These are phyloP conservation scores for Ophioderma brevispina DNA, from an alignment of 35 echinoderm and acorn worm genomes.

Conservation along the genomic window DNA sequence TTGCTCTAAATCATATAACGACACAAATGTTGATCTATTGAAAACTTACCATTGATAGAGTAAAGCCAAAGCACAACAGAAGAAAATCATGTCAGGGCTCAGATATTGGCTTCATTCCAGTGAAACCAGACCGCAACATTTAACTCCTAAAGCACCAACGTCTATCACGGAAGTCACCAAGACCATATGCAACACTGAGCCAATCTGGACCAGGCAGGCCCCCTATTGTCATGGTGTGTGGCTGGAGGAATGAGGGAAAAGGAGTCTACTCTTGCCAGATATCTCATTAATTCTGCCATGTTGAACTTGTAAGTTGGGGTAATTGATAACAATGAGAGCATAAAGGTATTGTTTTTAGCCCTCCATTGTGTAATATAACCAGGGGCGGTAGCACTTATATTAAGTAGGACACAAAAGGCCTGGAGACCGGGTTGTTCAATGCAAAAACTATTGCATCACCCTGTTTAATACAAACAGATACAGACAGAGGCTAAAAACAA, in stretches of 20 bases:
- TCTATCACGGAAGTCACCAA: neutral
- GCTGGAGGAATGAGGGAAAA: constrained; percentile 48
- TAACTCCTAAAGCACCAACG: neutral
- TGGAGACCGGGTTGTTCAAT: no score
- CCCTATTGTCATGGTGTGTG: constrained; percentile 40
- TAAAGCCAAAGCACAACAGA: no score
- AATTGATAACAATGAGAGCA: neutral
- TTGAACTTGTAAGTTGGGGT: constrained; percentile 35
- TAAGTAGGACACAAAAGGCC: no score
- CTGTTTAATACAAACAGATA: no score
- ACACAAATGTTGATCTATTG: no score
- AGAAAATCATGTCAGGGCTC: no score
- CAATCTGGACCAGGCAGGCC: neutral
- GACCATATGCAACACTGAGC: neutral
- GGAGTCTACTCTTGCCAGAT: constrained; percentile 50
- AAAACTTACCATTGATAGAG: no score
- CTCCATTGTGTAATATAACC: no score
- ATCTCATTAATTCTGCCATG: constrained; percentile 51
- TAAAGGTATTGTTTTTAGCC: neutral
- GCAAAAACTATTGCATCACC: no score
- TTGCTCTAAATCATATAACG: no score
- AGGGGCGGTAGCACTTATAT: no score
- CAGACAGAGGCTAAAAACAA: no score
- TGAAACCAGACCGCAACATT: neutral
- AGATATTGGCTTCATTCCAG: neutral